A percentile compares a stretch with the other conserved stretches of the same genome.
Conservation (phyloP, 2,113 vertebrate species). For the Halichoerus grypus region DNA sequence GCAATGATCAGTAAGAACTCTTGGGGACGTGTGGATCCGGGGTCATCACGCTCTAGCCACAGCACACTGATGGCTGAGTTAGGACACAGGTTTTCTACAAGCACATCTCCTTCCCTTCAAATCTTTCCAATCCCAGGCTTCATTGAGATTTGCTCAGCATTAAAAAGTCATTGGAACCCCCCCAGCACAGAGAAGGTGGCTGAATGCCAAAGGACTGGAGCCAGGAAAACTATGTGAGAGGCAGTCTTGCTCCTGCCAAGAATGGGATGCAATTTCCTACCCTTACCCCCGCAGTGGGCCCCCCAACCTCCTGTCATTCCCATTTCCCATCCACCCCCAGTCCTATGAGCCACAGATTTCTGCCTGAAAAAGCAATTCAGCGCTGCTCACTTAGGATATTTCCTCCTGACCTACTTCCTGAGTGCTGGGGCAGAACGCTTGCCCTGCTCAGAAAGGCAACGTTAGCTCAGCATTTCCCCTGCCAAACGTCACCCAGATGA, state of each 20-base stretch:
- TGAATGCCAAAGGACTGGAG: constrained; percentile 18
- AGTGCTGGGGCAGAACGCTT: constrained; percentile 60
- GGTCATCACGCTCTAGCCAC: background rate
- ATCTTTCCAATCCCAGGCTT: constrained; percentile 10
- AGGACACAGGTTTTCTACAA: background rate
- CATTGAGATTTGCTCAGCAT: background rate
- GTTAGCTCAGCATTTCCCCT: constrained; percentile 75
- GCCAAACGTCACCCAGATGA: constrained; percentile 68
- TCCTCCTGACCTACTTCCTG: constrained; percentile 86
- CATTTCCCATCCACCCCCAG: constrained; percentile 25
- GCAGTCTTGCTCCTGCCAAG: constrained; percentile 45
- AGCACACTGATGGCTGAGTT: background rate
- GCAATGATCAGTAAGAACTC: too few relatives aligned
- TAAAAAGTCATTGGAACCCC: background rate
- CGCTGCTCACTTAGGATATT: constrained; percentile 78
- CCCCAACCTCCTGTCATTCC: background rate
- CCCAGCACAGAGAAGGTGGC: constrained; percentile 34
- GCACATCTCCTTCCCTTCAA: background rate
- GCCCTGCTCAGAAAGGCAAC: constrained; percentile 78
- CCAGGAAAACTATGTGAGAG: constrained; percentile 60
- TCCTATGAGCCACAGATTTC: constrained; percentile 65
- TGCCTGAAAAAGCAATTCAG: constrained; percentile 85
- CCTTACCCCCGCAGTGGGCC: background rate
- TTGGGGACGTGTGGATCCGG: background rate
- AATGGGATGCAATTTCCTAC: constrained; percentile 41